Evolutionary conservation across 1,140 invertebrate species (phyloP), one percentile per base, ranked within the genome.

Genomic region (Ips typographus): DNA sequence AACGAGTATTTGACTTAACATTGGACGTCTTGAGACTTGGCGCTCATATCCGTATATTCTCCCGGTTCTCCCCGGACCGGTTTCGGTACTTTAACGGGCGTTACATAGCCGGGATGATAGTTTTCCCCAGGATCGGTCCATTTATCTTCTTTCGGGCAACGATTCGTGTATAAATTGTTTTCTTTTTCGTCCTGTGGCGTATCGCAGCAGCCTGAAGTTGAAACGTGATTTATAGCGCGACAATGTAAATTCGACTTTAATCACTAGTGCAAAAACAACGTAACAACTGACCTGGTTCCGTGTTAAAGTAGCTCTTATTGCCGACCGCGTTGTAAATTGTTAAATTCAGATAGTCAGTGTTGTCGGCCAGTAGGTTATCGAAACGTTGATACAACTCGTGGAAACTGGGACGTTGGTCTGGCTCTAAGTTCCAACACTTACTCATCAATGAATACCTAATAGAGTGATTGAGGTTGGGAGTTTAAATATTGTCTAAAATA

Each of bases 361-460:
- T 89, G 73, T 90, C 90, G 73, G 88, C 87, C 37, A 92, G 77
- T 82, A 93, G 85, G 65, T 82, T 83, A 71, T 85, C 91, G 83
- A 85, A 93, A 71, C 82, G 83, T 39, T 73, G 82, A 51, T 81
- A 86, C 67, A 93, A 78, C 61, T 89, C 86, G 68, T 86, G 86
- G 78, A 95, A 96, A 8, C 88, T 89, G 8, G 93, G 92, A 67
- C 94, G 81, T 69, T 89, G 83, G 65, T 86, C 85, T 1, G 92
- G 85, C 72, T 89, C 85, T 69, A 89, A 88, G 59, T 86, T 80
- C 94, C 94, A 96, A 78, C 94, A 96, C 40, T 83, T 85, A 36
- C 85, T 81, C 89, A 95, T 94, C 44, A 95, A 78, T 62, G 89
- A 85, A 76, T 93, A 92, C 59, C 89, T 91, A 78, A 76, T 74